Evolutionary conservation across 2,113 vertebrate genomes (phyloP), one percentile per base, ranked within the genome.

Genomic region (Semnopithecus entellus): DNA sequence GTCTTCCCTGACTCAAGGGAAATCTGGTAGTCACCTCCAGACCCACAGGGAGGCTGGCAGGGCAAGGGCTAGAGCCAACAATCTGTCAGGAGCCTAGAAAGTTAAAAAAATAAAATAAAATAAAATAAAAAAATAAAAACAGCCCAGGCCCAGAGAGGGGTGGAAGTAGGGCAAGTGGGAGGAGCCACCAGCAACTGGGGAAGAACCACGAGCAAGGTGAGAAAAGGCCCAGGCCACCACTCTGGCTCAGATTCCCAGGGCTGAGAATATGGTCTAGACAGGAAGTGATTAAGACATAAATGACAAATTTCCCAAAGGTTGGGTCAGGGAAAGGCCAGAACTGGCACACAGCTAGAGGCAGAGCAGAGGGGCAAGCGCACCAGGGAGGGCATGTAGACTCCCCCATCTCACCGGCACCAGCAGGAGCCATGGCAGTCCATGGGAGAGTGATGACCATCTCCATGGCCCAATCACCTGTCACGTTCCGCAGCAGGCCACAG

Each of bases 231-330:
- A 73, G 81, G 76, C 84, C 72, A 14, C 40, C 10, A 16, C 97
- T 66, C 1, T 0, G 9, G 79, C 9, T 59, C 25, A 0, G 0
- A 61, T 82, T 70, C 79, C 90, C 88, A 82, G 94, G 50, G 0
- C 0, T 76, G 86, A 96, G 97, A 96, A 91, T 88, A 45, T 73
- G 97, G 99, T 99, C 99, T 99, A 99, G 99, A 99, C 98, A 99
- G 99, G 99, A 99, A 98, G 97, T 98, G 98, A 98, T 98, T 98
- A 98, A 98, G 88, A 95, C 90, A 92, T 98, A 97, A 97, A 95
- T 95, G 95, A 98, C 97, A 96, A 98, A 98, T 96, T 98, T 98
- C 97, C 97, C 97, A 97, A 98, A 98, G 98, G 97, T 97, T 83
- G 6, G 98, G 98, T 98, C 98, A 98, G 97, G 96, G 97, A 98